Percentiles rank a stretch among this genome's conserved stretches.
Conservation (phyloP, 2,888 invertebrate species). For the Merodon equestris region DNA sequence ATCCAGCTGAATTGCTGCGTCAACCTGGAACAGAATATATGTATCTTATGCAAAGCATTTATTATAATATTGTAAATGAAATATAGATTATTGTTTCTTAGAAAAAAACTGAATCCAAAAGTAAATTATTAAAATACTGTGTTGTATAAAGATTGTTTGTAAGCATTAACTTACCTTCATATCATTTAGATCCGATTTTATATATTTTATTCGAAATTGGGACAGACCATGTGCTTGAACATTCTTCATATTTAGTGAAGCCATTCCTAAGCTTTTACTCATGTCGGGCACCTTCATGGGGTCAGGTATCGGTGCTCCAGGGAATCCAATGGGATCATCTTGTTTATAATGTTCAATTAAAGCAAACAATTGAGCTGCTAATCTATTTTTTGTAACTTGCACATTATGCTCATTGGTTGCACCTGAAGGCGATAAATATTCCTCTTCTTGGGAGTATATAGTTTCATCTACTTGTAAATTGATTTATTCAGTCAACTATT, state of each 20-base stretch:
- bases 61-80: too few species aligned
- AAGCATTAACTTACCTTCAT: slow-evolving; percentile 83
- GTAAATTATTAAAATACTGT: background rate
- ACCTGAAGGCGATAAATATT: slow-evolving; percentile 48
- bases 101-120: background rate
- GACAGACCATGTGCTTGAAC: slow-evolving; percentile 87
- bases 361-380: slow-evolving; percentile 85
- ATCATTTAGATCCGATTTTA: slow-evolving; percentile 85
- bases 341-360: slow-evolving; percentile 90
- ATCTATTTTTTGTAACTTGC: slow-evolving; percentile 82
- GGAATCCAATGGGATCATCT: slow-evolving; percentile 89
- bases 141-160: background rate
- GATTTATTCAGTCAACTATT: background rate
- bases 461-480: slow-evolving; percentile 41
- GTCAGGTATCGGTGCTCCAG: slow-evolving; percentile 88
- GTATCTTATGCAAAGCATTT: background rate
- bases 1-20: slow-evolving; percentile 86
- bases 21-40: slow-evolving; percentile 80
- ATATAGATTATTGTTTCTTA: too few species aligned
- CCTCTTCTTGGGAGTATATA: slow-evolving; percentile 53
- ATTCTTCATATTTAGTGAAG: slow-evolving; percentile 85
- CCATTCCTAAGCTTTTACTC: slow-evolving; percentile 85
- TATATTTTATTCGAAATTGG: slow-evolving; percentile 86
- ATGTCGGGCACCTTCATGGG: slow-evolving; percentile 89
- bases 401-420: slow-evolving; percentile 74